A percentile compares a stretch with the other conserved stretches of the same genome.
phyloP scores from a whole-genome alignment of 2,888 invertebrate species.

The Idaea dimidiata region DNA sequence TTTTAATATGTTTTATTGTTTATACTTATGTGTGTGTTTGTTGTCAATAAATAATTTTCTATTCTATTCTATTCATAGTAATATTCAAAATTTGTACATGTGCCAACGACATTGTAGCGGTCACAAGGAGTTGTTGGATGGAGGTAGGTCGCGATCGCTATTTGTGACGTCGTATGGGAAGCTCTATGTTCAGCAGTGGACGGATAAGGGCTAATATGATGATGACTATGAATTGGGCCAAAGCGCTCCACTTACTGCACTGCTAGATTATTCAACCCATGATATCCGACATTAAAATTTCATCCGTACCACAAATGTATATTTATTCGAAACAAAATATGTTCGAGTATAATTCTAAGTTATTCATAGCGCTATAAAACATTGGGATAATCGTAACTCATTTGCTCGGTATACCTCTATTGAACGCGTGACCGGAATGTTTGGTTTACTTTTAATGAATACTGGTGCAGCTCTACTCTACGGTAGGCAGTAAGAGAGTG shows the following conservation, averaged over 20 bases:
- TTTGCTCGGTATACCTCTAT: not conserved
- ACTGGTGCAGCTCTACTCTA: not conserved
- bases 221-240: not conserved
- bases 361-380: not conserved
- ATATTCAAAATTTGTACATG: too few relatives aligned
- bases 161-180: too few relatives aligned
- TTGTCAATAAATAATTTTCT: too few relatives aligned
- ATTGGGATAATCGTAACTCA: conserved; percentile 1
- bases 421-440: not conserved
- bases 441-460: not conserved
- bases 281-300: not conserved
- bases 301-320: not conserved
- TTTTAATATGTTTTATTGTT: too few relatives aligned
- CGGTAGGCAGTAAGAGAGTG: not conserved
- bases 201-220: too few relatives aligned
- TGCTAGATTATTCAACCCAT: not conserved
- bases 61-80: too few relatives aligned
- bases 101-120: too few relatives aligned
- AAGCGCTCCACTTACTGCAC: not conserved
- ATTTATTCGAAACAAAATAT: not conserved
- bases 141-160: too few relatives aligned
- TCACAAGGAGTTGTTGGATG: too few relatives aligned
- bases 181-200: too few relatives aligned
- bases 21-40: too few relatives aligned
- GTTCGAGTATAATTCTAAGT: not conserved